Evolutionary conservation across 2,113 vertebrate species (phyloP).

Genomic region (Notechis scutatus): DNA sequence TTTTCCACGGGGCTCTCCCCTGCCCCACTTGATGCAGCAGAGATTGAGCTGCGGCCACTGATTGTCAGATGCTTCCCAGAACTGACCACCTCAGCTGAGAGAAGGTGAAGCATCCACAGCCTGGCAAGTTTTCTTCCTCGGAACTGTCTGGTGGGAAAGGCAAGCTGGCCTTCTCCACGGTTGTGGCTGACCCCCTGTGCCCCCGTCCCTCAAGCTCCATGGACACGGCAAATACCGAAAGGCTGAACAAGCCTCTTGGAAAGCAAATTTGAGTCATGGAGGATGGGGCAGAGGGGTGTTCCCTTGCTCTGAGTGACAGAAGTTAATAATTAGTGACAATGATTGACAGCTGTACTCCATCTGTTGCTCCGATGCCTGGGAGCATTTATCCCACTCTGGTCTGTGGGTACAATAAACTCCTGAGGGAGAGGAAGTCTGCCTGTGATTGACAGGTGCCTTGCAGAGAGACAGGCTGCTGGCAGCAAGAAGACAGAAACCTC

Average conservation of each 20-base stretch:
- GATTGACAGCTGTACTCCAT: constrained; percentile 98
- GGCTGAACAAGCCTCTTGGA: constrained; percentile 77
- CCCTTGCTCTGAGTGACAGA: constrained; percentile 98
- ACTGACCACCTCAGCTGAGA: neutral
- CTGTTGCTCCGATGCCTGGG: constrained; percentile 87
- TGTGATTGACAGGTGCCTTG: constrained; percentile 98
- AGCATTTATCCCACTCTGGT: constrained; percentile 89
- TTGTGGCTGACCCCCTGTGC: neutral
- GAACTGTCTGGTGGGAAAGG: neutral
- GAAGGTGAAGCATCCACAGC: neutral
- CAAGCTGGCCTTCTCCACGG: neutral
- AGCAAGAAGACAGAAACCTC: constrained; percentile 60
- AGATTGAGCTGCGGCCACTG: neutral
- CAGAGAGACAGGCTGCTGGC: constrained; percentile 83
- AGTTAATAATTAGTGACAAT: constrained; percentile 99
- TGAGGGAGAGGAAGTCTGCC: constrained; percentile 83
- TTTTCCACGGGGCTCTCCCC: neutral
- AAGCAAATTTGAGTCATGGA: constrained; percentile 85
- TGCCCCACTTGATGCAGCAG: fast-evolving
- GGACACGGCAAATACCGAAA: constrained; percentile 75
- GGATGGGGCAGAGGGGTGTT: constrained; percentile 75
- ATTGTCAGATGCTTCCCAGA: neutral
- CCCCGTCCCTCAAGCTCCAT: neutral
- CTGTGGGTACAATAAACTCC: constrained; percentile 95
- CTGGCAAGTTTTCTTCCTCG: neutral